Evolutionary conservation across 2,797 vertebrate species (phyloP), one percentile per base, ranked within the genome.

Genomic region (Syngnathus acus): DNA sequence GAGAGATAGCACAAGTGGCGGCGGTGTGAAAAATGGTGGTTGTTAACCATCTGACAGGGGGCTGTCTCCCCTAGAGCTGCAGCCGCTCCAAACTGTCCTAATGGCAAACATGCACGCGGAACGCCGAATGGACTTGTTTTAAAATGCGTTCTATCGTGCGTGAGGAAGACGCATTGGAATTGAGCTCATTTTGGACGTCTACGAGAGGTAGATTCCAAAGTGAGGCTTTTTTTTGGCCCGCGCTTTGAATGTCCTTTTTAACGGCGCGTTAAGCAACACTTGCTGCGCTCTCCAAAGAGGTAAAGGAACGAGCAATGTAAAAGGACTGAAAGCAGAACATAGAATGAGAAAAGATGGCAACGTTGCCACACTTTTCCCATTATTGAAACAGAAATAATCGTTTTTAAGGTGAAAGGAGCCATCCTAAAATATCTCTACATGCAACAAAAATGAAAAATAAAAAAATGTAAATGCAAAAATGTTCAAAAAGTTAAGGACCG

Each of bases 21-120:
- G 81, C 65, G 65, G 81, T 86, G 85, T 87, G 85, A 87, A 83
- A 88, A 87, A 89, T 86, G 83, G 84, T 59, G 78, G 85, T 83
- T 87, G 86, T 87, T 87, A 89, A 87, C 80, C 83, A 87, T 85
- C 83, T 87, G 89, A 90, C 86, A 89, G 85, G 72, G 72, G 43
- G 67, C 81, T 69, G 85, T 87, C 79, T 87, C 85, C 80, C 13
- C 83, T 69, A 73, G 78, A 84, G 84, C 83, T 81, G 84, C 77
- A 77, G 83, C 83, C 76, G 86, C 75, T 85, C 77, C 84, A 88
- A 84, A 86, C 85, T 87, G 77, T 76, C 64, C 76, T 88, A 86
- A 89, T 85, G 82, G 85, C 77, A 86, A 86, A 85, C 82, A 82
- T 81, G 80, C 79, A 84, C 76, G 73, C 32, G 64, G 76, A 78